Evolutionary conservation across 2,113 vertebrate species (phyloP).

Genomic region (Charadrius vociferus): DNA sequence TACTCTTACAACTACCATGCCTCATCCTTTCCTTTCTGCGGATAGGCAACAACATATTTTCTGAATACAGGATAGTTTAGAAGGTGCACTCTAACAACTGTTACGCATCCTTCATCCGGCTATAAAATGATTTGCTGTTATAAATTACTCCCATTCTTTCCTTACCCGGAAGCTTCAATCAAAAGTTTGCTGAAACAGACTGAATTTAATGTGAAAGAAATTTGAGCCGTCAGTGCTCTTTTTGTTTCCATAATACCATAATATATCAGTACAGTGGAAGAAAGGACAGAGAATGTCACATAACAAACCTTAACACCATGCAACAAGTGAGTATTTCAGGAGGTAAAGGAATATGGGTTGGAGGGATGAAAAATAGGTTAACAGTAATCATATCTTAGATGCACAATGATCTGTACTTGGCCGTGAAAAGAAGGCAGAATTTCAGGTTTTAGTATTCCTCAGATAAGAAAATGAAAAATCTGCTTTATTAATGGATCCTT

Average conservation of each 20-base stretch:
- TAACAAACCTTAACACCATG: accelerated
- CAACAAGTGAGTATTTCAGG: not conserved
- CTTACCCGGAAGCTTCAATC: not conserved
- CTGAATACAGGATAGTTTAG: not conserved
- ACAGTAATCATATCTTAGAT: not conserved
- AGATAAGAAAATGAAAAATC: not conserved
- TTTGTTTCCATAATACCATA: not conserved
- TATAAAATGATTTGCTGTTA: not conserved
- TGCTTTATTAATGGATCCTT: not conserved
- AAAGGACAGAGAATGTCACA: not conserved
- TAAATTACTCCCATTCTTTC: not conserved
- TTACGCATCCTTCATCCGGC: not conserved
- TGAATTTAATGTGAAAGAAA: not conserved
- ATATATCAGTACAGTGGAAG: not conserved
- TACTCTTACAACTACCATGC: not conserved
- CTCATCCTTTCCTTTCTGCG: not conserved
- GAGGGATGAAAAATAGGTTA: not conserved
- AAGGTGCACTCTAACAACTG: not conserved
- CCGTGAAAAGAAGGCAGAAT: not conserved
- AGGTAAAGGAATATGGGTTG: not conserved
- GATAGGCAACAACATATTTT: not conserved
- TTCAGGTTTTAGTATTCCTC: not conserved
- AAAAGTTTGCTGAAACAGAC: not conserved
- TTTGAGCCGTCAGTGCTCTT: not conserved
- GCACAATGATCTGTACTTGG: not conserved